A percentile compares a stretch with the other conserved stretches of the same genome.
phyloP scores from a whole-genome alignment of 1,140 invertebrate species.

The Cyclargus thomasi region DNA sequence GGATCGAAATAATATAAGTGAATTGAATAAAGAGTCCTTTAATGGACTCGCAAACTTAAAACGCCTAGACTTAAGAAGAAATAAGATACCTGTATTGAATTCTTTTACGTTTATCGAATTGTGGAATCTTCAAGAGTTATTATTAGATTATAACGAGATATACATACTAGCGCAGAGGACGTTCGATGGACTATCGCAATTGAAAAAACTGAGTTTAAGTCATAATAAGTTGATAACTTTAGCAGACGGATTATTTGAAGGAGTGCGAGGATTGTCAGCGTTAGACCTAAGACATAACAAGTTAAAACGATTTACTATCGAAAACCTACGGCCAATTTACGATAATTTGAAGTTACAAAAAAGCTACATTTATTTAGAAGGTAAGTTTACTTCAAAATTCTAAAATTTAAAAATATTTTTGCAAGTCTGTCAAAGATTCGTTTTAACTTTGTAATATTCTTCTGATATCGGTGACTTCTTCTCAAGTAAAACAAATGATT shows the following conservation, averaged over 20 bases:
- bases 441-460: no score
- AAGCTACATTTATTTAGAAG: constrained; percentile 83
- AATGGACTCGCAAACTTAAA: constrained; percentile 81
- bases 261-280: constrained; percentile 78
- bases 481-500: no score
- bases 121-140: constrained; percentile 81
- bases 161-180: constrained; percentile 80
- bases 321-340: constrained; percentile 83
- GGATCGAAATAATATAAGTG: constrained; percentile 81
- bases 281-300: constrained; percentile 84
- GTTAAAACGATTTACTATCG: constrained; percentile 82
- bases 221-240: constrained; percentile 84
- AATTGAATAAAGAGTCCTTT: constrained; percentile 82
- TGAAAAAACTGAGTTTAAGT: constrained; percentile 81
- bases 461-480: no score
- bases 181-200: constrained; percentile 80
- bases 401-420: no score
- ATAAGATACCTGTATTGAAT: constrained; percentile 81
- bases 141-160: constrained; percentile 83
- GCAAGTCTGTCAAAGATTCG: no score
- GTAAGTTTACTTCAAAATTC: constrained; percentile 75
- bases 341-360: constrained; percentile 81
- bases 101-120: constrained; percentile 85
- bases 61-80: constrained; percentile 80
- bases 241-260: constrained; percentile 79